A percentile compares a stretch with the other conserved stretches of the same genome.
These are phyloP conservation scores for Streptopelia turtur DNA, from an alignment of 2,797 vertebrate species.

Conservation along the genomic window DNA sequence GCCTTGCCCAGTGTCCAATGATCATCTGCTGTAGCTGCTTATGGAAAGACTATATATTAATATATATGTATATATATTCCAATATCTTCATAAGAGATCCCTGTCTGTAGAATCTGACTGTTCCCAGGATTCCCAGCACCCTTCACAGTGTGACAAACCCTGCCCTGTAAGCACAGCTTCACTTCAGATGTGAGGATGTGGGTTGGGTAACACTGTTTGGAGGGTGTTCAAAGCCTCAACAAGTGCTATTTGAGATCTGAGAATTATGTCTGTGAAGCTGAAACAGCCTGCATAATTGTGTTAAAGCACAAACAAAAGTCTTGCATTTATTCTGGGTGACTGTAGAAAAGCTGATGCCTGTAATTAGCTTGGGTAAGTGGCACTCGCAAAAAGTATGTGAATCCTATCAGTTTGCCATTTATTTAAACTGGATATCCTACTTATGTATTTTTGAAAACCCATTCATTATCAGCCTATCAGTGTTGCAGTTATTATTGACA, in stretches of 20 bases:
- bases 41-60: neutral
- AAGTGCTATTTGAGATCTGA: neutral
- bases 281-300: neutral
- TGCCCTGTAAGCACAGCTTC: neutral
- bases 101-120: neutral
- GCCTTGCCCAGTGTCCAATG: neutral
- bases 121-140: neutral
- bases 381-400: neutral
- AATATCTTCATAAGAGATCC: neutral
- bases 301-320: neutral
- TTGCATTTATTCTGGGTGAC: neutral
- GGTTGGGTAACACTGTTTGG: neutral
- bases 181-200: neutral
- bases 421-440: neutral
- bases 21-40: neutral
- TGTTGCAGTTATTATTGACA: neutral
- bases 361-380: neutral
- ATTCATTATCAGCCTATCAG: neutral
- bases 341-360: neutral
- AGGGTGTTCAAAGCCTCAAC: neutral
- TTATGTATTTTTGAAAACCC: neutral
- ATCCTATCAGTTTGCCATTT: neutral
- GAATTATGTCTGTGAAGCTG: neutral
- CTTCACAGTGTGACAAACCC: neutral
- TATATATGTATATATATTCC: neutral